These are phyloP conservation scores for Heteractis magnifica DNA, from an alignment of 92 coral and sea anemone genomes.

Conservation along the genomic window DNA sequence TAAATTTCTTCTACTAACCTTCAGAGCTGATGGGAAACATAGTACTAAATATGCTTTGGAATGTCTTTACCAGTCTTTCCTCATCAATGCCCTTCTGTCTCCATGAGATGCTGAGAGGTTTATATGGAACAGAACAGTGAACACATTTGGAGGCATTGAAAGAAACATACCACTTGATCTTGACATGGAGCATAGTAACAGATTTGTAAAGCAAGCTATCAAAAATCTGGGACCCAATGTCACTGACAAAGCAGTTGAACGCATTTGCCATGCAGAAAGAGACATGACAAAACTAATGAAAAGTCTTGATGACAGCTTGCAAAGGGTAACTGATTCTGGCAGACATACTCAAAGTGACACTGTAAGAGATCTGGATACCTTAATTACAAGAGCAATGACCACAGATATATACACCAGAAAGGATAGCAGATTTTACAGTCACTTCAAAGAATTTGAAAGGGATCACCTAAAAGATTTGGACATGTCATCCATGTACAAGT, in stretches of 20 bases:
- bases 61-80: conserved; percentile 61
- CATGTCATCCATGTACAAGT: conserved; percentile 35
- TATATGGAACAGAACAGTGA: conserved; percentile 45
- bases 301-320: conserved; percentile 9
- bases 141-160: conserved; percentile 40
- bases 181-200: conserved; percentile 54
- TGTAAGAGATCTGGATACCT: conserved; percentile 19
- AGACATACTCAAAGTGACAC: conserved; percentile 33
- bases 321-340: conserved; percentile 28
- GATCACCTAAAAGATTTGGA: conserved; percentile 22
- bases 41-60: conserved; percentile 70
- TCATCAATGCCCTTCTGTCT: conserved; percentile 34
- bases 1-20: conserved; percentile 49
- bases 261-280: conserved; percentile 40
- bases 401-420: conserved; percentile 14
- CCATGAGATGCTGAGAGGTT: conserved; percentile 51
- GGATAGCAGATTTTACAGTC: conserved; percentile 13
- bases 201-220: conserved; percentile 32
- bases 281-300: conserved; percentile 2
- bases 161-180: conserved; percentile 43
- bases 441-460: conserved; percentile 21
- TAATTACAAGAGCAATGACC: conserved; percentile 17
- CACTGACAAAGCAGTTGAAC: conserved; percentile 37
- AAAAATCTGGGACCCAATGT: conserved; percentile 43
- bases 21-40: conserved; percentile 53